These are phyloP conservation scores for Anarhynchus alexandrinus DNA, from an alignment of 2,113 vertebrate species.

Conservation along the genomic window DNA sequence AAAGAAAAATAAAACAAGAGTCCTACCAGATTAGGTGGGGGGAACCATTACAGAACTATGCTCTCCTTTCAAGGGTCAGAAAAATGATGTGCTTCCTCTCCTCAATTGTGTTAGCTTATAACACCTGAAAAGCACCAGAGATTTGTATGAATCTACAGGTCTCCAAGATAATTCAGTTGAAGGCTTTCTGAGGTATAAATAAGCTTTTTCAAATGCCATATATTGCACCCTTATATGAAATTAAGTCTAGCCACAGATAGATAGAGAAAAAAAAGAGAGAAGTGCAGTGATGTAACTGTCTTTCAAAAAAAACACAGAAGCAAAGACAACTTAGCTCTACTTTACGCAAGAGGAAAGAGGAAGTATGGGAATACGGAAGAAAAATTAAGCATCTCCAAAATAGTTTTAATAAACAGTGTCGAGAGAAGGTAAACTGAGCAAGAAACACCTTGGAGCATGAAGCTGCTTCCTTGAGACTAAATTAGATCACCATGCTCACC, in stretches of 20 bases:
- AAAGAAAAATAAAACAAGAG: conserved; percentile 1
- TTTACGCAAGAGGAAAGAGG: neutral
- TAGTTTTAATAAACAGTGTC: neutral
- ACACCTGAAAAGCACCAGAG: conserved; percentile 40
- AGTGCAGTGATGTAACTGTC: neutral
- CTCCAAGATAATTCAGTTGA: neutral
- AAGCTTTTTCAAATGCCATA: neutral
- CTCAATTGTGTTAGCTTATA: neutral
- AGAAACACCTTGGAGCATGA: neutral
- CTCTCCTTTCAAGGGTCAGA: conserved; percentile 21
- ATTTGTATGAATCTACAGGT: neutral
- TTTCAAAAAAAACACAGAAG: neutral
- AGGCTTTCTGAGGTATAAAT: neutral
- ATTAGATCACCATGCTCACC: neutral
- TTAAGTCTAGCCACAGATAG: neutral
- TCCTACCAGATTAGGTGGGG: conserved; percentile 24
- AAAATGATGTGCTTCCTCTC: conserved; percentile 15
- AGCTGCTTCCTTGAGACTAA: neutral
- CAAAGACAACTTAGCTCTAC: neutral
- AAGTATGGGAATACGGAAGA: neutral
- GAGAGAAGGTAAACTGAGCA: neutral
- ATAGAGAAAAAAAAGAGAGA: neutral
- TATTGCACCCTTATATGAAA: neutral
- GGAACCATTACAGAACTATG: conserved; percentile 42
- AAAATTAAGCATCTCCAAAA: neutral